Evolutionary conservation across 1,140 invertebrate species (phyloP), one percentile per base, ranked within the genome.

Genomic region (Drosophila persimilis): DNA sequence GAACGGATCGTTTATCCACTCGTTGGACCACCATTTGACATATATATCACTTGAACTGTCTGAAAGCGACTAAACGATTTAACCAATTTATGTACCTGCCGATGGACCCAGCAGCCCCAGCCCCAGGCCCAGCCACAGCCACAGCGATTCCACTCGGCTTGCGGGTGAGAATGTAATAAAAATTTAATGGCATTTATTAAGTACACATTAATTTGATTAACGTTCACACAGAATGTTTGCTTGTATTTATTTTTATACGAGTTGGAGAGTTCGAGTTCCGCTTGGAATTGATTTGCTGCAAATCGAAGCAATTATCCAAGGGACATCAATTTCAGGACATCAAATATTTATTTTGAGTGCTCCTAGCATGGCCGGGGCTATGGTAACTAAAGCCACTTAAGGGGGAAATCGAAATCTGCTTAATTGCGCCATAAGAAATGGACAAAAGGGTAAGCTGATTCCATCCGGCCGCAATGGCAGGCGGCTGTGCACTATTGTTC

Each of bases 121-220:
- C 31, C 39, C 20, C 29, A 31, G 35, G 22, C 26, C 1, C 26
- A 2, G 29, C 6, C 29, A 29, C 7, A 8, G 47, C 44, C 26
- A 41, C n/a, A 26, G 9, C 2, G 22, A 39, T 20, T 8, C 9
- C 9, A 3, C 29, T 17, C 29, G 39, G 13, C 20, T 55, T 17
- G 11, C 20, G 41, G 53, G 22, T 55, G 50, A 26, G 26, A 66
- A 56, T 57, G 83, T 58, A 83, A 86, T 86, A 88, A 88, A 86
- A 88, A 66, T 58, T 57, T 83, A 88, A 86, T 88, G 67, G 58
- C 60, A 83, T 69, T 76, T 86, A 83, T 86, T 76, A 75, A 67
- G 83, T 76, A 79, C 71, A 64, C 83, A 86, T 86, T 88, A 70
- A 88, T 76, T 80, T 86, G 83, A 88, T 88, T 79, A 78, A 88